phyloP scores from a whole-genome alignment of 2,113 vertebrate genomes.

The Uropsilus gracilis region DNA sequence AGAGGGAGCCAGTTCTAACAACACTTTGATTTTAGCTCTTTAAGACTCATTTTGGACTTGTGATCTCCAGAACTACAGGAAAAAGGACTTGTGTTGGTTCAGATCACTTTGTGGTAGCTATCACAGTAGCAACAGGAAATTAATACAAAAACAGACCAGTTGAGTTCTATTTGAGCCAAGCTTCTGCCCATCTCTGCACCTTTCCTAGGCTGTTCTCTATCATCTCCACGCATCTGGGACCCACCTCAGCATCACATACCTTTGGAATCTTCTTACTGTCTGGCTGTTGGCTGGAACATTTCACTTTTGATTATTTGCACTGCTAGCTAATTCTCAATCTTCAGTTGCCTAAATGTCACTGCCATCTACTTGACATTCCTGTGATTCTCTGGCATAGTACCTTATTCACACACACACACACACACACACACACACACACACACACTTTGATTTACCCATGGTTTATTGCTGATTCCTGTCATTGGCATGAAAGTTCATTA shows the following conservation, averaged over 20 bases:
- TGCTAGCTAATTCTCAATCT: neutral
- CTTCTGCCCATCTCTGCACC: accelerated
- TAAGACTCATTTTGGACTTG: neutral
- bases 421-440: no score
- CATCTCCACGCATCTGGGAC: neutral
- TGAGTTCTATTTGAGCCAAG: neutral
- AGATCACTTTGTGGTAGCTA: neutral
- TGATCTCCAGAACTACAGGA: neutral
- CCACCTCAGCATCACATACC: neutral
- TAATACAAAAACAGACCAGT: no score
- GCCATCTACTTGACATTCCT: neutral
- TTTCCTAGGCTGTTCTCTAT: neutral
- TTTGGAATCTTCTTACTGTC: accelerated
- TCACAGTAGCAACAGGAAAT: neutral
- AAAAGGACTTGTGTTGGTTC: neutral
- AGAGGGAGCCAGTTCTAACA: neutral
- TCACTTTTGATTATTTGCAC: neutral
- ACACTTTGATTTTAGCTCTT: neutral
- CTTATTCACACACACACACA: neutral
- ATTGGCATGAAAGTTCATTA: neutral
- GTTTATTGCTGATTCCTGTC: neutral
- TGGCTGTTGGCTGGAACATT: neutral
- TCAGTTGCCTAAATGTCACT: neutral
- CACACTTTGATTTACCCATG: neutral
- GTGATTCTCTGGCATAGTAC: neutral